These are phyloP conservation scores for Cydia strobilella DNA, from an alignment of 1,140 invertebrate genomes.

Conservation along the genomic window DNA sequence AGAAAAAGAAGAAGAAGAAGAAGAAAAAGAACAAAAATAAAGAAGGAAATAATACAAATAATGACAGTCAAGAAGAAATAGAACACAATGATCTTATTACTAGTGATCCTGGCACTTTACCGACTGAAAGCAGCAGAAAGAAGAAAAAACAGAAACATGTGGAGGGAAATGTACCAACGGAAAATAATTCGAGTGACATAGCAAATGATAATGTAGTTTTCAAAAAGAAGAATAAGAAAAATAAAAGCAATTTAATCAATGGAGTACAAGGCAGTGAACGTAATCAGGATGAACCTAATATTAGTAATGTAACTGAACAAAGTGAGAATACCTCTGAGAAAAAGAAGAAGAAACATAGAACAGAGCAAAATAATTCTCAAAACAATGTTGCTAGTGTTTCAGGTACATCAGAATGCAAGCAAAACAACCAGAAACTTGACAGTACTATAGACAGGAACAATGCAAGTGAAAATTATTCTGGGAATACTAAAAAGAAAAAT, in stretches of 20 bases:
- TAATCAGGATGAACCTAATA: not conserved
- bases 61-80: constrained; percentile 36
- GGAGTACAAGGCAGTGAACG: not conserved
- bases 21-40: constrained; percentile 55
- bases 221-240: constrained; percentile 12
- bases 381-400: not conserved
- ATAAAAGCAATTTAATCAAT: constrained; percentile 34
- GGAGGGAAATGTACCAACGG: constrained; percentile 38
- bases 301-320: not conserved
- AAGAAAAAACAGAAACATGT: constrained; percentile 17
- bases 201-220: not conserved
- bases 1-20: constrained; percentile 64
- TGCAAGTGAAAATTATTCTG: constrained; percentile 25
- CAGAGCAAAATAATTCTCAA: not conserved
- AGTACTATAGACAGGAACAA: not conserved
- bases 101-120: constrained; percentile 34
- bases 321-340: constrained; percentile 32
- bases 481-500: constrained; percentile 17
- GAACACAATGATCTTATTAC: constrained; percentile 39
- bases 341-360: constrained; percentile 41
- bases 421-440: not conserved
- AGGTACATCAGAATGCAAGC: not conserved
- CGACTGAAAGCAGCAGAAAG: constrained; percentile 35
- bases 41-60: constrained; percentile 18
- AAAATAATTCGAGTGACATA: constrained; percentile 32